Percentiles rank a stretch among this genome's conserved stretches.
Conservation (phyloP, 2,888 invertebrate genomes). For the Aleiodes leptofemur region DNA sequence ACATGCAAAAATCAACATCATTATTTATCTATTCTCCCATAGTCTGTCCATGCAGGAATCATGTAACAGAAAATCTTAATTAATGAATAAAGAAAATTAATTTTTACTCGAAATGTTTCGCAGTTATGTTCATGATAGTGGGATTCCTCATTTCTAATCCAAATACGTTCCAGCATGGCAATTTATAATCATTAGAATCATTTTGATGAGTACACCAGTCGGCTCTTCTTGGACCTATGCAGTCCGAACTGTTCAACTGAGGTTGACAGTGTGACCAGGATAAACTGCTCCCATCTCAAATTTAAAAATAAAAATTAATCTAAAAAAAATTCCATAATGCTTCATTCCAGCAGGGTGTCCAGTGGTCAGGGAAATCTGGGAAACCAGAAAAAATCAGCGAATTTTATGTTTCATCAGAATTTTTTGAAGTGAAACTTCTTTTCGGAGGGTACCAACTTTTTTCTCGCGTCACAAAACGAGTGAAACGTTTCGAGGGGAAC, state of each 20-base stretch:
- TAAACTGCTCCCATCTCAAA: conserved; percentile 72
- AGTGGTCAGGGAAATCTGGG: not conserved
- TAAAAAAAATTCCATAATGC: no score
- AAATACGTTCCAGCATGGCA: conserved; percentile 80
- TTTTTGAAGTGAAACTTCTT: no score
- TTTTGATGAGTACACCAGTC: conserved; percentile 79
- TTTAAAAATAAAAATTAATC: not conserved
- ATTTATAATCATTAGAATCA: conserved; percentile 80
- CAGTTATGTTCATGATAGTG: conserved; percentile 76
- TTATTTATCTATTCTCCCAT: no score
- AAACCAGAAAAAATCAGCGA: not conserved
- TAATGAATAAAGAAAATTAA: not conserved
- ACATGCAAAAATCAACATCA: no score
- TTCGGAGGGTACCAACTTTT: no score
- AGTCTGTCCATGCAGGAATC: no score
- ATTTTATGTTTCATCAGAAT: no score
- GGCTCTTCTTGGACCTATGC: conserved; percentile 82
- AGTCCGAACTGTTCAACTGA: conserved; percentile 84
- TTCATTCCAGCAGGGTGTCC: no score
- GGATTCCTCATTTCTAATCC: conserved; percentile 76
- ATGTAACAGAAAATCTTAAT: no score
- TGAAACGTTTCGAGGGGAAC: no score
- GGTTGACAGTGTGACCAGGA: conserved; percentile 86
- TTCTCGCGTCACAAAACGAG: no score
- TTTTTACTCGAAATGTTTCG: conserved; percentile 83